phyloP scores from a whole-genome alignment of 2,888 invertebrate species.

The Galerucella pusilla region DNA sequence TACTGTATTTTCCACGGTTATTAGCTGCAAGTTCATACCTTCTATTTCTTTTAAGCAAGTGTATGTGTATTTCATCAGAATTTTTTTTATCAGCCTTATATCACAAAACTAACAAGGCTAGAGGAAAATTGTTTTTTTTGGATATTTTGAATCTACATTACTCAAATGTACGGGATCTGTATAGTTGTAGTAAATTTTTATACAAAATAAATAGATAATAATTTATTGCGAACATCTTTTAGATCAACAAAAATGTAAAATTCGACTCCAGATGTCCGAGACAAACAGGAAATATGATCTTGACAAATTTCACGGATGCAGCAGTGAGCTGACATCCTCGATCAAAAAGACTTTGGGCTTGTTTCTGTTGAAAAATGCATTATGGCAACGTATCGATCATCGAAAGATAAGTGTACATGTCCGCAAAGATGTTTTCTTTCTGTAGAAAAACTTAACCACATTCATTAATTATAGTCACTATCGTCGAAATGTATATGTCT shows the following conservation, averaged over 20 bases:
- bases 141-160: too few relatives aligned
- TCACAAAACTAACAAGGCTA: too few relatives aligned
- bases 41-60: too few relatives aligned
- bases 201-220: background rate
- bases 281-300: slow-evolving; percentile 22
- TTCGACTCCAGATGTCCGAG: slow-evolving; percentile 28
- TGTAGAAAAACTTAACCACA: background rate
- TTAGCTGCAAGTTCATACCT: too few relatives aligned
- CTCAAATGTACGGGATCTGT: too few relatives aligned
- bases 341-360: slow-evolving; percentile 21
- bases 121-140: too few relatives aligned
- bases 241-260: background rate
- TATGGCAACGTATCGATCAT: slow-evolving; percentile 16
- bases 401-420: slow-evolving; percentile 16
- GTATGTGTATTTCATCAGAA: too few relatives aligned
- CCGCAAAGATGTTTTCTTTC: slow-evolving; percentile 10
- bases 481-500: too few relatives aligned
- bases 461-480: background rate
- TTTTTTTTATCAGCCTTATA: too few relatives aligned
- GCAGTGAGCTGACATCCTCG: slow-evolving; percentile 23
- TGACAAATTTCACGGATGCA: slow-evolving; percentile 31
- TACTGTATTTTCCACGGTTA: too few relatives aligned
- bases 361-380: slow-evolving; percentile 26
- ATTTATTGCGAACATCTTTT: background rate
- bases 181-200: too few relatives aligned